phyloP scores from a whole-genome alignment of 2,888 invertebrate genomes.

The Hermaeophaga mercurialis region DNA sequence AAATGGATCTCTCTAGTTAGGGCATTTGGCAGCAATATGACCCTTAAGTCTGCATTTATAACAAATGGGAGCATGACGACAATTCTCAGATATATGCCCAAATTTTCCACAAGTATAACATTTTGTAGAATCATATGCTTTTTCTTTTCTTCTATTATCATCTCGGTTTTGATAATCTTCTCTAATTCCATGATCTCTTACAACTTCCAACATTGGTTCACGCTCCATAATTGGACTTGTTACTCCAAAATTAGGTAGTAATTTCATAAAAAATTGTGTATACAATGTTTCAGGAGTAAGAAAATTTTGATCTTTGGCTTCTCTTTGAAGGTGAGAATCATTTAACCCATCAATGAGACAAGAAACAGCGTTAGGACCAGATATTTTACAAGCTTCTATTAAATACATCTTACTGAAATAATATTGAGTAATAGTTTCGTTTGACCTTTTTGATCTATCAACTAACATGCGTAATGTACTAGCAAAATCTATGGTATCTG shows the following conservation, averaged over 20 bases:
- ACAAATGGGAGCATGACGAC: conserved; percentile 40
- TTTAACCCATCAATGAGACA: conserved; percentile 46
- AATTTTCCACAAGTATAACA: conserved; percentile 40
- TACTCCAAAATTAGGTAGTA: conserved; percentile 23
- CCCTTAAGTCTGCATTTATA: conserved; percentile 39
- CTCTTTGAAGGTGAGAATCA: conserved; percentile 38
- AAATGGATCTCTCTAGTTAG: too few species aligned
- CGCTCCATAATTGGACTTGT: background rate
- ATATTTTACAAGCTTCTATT: conserved; percentile 46
- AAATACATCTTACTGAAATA: conserved; percentile 47
- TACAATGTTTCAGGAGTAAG: conserved; percentile 45
- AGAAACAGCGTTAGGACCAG: conserved; percentile 46
- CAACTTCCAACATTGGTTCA: background rate
- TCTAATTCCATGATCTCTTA: conserved; percentile 2
- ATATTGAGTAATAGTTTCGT: conserved; percentile 45
- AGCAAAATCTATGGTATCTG: conserved; percentile 46
- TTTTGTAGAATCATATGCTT: conserved; percentile 13
- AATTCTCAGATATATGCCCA: conserved; percentile 36
- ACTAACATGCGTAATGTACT: conserved; percentile 42
- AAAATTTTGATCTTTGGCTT: conserved; percentile 41
- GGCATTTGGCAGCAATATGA: conserved; percentile 41
- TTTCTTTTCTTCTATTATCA: background rate
- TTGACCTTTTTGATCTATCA: conserved; percentile 38
- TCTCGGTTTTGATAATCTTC: too few species aligned
- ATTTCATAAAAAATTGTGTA: conserved; percentile 40